Evolutionary conservation across 2,888 invertebrate species (phyloP), one percentile per base, ranked within the genome.

Genomic region (Tryphoninae sp.): DNA sequence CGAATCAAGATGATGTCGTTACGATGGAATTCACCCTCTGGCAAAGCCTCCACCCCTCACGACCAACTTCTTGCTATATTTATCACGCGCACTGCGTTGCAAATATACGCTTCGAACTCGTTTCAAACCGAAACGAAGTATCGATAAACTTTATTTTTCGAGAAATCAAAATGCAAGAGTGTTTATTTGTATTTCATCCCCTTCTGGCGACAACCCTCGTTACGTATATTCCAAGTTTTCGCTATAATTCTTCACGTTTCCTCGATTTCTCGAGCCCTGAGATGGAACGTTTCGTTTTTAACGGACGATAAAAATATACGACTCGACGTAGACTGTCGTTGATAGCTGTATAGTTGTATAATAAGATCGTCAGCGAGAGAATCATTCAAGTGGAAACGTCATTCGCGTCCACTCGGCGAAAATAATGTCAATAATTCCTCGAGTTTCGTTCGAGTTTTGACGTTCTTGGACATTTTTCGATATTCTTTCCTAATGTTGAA

Each of bases 81-180:
- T 33, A 33, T 33, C 33, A 33, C 33, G 33, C 33, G n/a, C 1
- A 3, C 13, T 13, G 26, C 33, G 26, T 26, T 3, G 59, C n/a
- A 58, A 58, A 58, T 8, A 22, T 8, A 26, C n/a, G 26, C 11
- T 26, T 1, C 23, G 59, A 2, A 9, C 13, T 11, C 16, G 13
- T 59, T 59, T 7, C n/a, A 59, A 11, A 58, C 9, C 9, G 23
- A 58, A 58, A 58, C 9, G 22, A 53, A 53, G 13, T 53, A 16
- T 13, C 58, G 58, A 58, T 19, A 58, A 19, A 58, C 22, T 58
- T 58, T 58, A 58, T 58, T 58, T 58, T 58, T 58, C 19, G 23
- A 58, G 9, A 22, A 22, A 58, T 22, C 2, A 45, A 45, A 45
- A 3, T 45, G 45, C 7, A 45, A 45, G 13, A 45, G 0, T 45